Evolutionary conservation across 2,888 invertebrate genomes (phyloP), one percentile per base, ranked within the genome.

Genomic region (Ypsolopha sequella): DNA sequence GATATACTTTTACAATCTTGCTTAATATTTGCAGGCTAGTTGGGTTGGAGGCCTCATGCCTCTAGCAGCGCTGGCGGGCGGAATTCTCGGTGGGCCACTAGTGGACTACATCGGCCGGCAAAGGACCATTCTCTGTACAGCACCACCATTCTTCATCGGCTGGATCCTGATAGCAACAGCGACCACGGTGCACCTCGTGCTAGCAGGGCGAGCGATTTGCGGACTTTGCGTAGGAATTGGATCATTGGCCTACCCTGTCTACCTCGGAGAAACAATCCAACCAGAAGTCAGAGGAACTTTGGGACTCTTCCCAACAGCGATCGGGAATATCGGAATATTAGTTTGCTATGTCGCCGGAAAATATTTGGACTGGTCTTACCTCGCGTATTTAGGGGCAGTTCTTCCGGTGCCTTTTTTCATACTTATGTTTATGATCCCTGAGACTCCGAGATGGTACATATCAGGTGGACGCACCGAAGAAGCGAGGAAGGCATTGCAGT

Each of bases 1-100:
- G 11, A n/a, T 11, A 13, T 41, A n/a, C n/a, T n/a, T 13, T 6
- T 41, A 11, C 13, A 14, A 13, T 11, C 13, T 41, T n/a, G 6
- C 6, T 7, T 41, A 7, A 13, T 13, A 7, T 43, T 11, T 47
- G 14, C 87, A 96, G 94, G 91, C 89, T 48, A 94, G 94, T 52
- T 96, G 96, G 96, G 91, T 96, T 51, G 95, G 95, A 50, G 94
- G 96, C 59, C 77, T 96, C 33, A 93, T 97, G 93, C 96, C 97
- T 0, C 74, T 97, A 54, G 93, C 93, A 52, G 97, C 96, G n/a
- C 81, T 97, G 13, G 81, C 90, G 10, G 97, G 97, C 14, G 96
- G 96, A 45, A 85, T 96, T 3, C 69, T 91, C 7, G 96, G 96
- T 24, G 97, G 97, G 6, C 93, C 94, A 1, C 81, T 94, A 36